Base-by-base conservation (phyloP, 1,140 invertebrate genomes). In the Drosophila truncata region DNA sequence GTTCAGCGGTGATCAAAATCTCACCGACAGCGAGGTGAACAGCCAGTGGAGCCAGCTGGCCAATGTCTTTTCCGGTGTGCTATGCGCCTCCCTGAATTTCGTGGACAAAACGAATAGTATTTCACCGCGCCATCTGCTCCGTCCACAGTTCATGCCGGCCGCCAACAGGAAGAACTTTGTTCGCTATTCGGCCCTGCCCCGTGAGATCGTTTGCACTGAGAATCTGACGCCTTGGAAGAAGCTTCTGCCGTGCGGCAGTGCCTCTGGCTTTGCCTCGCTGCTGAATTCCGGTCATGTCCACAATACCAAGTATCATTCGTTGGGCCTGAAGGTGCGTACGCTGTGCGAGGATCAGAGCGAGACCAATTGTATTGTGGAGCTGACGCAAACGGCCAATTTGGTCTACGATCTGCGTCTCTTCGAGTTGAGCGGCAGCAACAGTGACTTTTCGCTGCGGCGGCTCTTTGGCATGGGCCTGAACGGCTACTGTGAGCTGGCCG, bases 171-270 rank as follows among this genome's bases (percentile, higher is more conserved):
- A 94, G 78, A 71, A 71, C 33, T 79, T 64, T 39, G 64, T 92
- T 1, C 69, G 91, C 75, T 99, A 99, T 94, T 95, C 98, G 2
- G 96, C 96, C 42, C 93, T 99, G 62, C 98, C 99, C 0, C 94
- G 97, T 69, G 99, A 99, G 95, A 97, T 98, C 86, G 97, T 99
- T 10, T 99, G 99, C 91, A 99, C 99, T 20, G 98, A 99, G 94
- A 99, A 99, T 94, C 94, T 99, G 77, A 99, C 99, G 33, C 99
- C 99, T 5, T 99, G 98, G 96, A 99, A 98, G 91, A 99, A 99
- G 93, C 93, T 99, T 2, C 92, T 99, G 35, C 99, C 99, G 4
- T 99, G 99, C 94, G 96, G 97, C 91, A 96, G 96, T 42, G 96
- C 95, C 93, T 95, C 96, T 93, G 98, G 98, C 25, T 94, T 99